Evolutionary conservation across 2,113 vertebrate species (phyloP), one percentile per base, ranked within the genome.

Genomic region (Paracanthobrama guichenoti): DNA sequence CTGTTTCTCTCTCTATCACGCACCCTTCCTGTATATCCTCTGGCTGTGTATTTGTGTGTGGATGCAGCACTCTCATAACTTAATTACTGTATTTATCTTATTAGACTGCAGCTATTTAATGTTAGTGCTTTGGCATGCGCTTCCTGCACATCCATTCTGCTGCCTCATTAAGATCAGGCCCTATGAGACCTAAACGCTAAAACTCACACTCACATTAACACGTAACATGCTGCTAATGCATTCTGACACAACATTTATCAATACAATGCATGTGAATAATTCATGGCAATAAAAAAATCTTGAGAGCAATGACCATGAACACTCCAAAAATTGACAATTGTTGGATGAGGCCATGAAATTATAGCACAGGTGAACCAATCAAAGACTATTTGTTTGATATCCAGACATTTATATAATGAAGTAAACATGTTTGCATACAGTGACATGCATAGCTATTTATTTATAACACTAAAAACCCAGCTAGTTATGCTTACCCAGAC

Each of bases 71-170:
- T 82, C 86, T 79, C 84, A 86, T 84, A 86, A 87, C 86, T 84
- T 89, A 87, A 89, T 89, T 87, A 87, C 84, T 84, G 83, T 86
- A 86, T 89, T 89, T 89, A 89, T 89, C 86, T 89, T 80, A 87
- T 87, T 89, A 87, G 83, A 82, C 82, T 79, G 82, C 80, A 86
- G 84, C 84, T 84, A 87, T 86, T 86, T 87, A 83, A 86, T 87
- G 67, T 74, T 81, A 83, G 81, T 75, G 82, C 80, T 87, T 86
- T 89, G 86, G 86, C 86, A 86, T 86, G 86, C 81, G 53, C 57
- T 84, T 77, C 35, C 76, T 69, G 79, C 85, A 69, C 83, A 55
- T 81, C 80, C 76, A 84, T 84, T 87, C 81, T 78, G 86, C 88
- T 86, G 84, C 79, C 82, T 87, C 84, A 89, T 87, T 87, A 89